These are phyloP conservation scores for Psix sp. DNA, from an alignment of 1,140 invertebrate genomes.

Conservation along the genomic window DNA sequence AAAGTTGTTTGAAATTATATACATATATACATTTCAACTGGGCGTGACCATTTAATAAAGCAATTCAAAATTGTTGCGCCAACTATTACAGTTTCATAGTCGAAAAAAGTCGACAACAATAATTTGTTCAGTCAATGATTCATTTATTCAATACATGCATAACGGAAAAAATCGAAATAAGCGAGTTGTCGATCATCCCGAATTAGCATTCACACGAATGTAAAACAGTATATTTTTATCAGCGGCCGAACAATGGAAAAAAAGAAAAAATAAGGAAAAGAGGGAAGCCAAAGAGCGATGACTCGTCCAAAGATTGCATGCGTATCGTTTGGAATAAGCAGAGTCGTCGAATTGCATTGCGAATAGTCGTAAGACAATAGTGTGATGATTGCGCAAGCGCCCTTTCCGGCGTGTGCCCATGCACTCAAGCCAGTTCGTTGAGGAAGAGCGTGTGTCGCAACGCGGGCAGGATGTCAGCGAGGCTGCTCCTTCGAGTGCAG, in stretches of 20 bases:
- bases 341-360: constrained; percentile 60
- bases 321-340: constrained; percentile 42
- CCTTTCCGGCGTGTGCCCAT: constrained; percentile 67
- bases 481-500: constrained; percentile 65
- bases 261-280: constrained; percentile 8
- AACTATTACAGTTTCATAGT: too few species aligned
- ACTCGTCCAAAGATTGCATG: constrained; percentile 55
- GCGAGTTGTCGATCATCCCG: too few species aligned
- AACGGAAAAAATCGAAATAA: too few species aligned
- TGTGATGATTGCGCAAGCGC: constrained; percentile 68
- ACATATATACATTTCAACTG: too few species aligned
- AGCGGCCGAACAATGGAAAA: constrained; percentile 20
- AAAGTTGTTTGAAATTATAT: too few species aligned
- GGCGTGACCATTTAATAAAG: too few species aligned
- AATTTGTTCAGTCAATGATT: too few species aligned
- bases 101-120: too few species aligned
- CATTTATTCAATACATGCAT: too few species aligned
- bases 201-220: constrained; percentile 15
- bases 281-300: constrained; percentile 27
- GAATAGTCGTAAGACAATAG: constrained; percentile 70
- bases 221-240: constrained; percentile 20
- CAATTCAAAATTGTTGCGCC: too few species aligned
- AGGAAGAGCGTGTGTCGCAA: constrained; percentile 65
- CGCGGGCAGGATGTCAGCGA: constrained; percentile 74
- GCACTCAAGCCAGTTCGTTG: constrained; percentile 60